These are phyloP conservation scores for Cathartes aura DNA, from an alignment of 2,113 vertebrate genomes.

Conservation along the genomic window DNA sequence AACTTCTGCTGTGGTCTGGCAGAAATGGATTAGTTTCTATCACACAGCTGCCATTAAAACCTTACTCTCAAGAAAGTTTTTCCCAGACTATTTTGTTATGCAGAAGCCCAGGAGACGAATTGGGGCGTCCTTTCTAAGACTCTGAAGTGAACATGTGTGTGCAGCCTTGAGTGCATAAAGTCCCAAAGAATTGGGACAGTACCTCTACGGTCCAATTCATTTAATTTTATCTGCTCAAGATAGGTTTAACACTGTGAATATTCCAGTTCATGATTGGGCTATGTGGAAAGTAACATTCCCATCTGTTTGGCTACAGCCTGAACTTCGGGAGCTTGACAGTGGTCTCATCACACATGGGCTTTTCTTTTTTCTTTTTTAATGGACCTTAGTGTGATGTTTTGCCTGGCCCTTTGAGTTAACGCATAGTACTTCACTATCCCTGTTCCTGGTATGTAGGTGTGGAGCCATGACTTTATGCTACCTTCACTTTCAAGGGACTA, in stretches of 20 bases:
- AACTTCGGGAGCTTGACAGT: neutral
- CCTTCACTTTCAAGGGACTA: neutral
- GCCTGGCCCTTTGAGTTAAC: neutral
- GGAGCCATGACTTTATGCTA: neutral
- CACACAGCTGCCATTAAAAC: neutral
- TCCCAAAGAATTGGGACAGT: neutral
- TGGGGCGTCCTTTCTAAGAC: neutral
- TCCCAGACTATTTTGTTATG: neutral
- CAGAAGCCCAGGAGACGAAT: neutral
- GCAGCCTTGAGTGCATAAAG: neutral
- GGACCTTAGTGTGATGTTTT: neutral
- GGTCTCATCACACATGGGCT: neutral
- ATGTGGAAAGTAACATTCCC: neutral
- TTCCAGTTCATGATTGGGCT: neutral
- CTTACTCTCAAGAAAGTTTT: neutral
- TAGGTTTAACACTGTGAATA: neutral
- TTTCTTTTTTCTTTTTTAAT: neutral
- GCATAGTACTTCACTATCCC: neutral
- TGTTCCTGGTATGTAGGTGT: neutral
- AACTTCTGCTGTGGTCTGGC: neutral
- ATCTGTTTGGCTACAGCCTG: neutral
- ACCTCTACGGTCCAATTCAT: neutral
- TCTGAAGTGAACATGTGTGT: neutral
- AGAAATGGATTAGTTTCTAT: neutral
- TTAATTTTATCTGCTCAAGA: neutral